Evolutionary conservation across 2,113 vertebrate genomes (phyloP).

Genomic region (Aepyceros melampus): DNA sequence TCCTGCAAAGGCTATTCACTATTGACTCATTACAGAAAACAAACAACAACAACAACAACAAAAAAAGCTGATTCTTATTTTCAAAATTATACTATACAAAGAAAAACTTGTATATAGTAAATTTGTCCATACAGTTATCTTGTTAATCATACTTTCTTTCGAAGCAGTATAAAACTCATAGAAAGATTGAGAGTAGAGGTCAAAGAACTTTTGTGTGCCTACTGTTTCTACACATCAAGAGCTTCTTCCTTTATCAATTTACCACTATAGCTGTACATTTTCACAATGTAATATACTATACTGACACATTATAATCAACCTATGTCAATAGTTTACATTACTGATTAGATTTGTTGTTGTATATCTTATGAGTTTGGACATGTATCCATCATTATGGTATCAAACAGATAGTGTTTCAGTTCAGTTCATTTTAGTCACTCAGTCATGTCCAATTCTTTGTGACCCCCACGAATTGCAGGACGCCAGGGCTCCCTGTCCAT

Average conservation of each 20-base stretch:
- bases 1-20: neutral
- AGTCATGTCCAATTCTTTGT: fast-evolving
- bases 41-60: neutral
- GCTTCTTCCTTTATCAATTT: neutral
- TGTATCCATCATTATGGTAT: neutral
- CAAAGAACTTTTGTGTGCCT: neutral
- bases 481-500: no score
- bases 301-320: neutral
- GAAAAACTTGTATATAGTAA: neutral
- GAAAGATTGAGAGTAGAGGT: neutral
- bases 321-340: neutral
- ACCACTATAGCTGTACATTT: neutral
- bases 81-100: neutral
- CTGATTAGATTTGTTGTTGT: neutral
- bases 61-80: neutral
- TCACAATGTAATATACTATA: neutral
- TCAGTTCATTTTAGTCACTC: no score
- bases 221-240: neutral
- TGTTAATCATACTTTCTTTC: neutral
- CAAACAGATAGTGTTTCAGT: neutral
- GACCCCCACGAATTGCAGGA: no score
- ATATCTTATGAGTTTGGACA: neutral
- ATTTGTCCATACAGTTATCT: neutral
- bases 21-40: neutral
- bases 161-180: neutral